These are phyloP conservation scores for Aldrovandia affinis DNA, from an alignment of 2,797 vertebrate species.

Conservation along the genomic window DNA sequence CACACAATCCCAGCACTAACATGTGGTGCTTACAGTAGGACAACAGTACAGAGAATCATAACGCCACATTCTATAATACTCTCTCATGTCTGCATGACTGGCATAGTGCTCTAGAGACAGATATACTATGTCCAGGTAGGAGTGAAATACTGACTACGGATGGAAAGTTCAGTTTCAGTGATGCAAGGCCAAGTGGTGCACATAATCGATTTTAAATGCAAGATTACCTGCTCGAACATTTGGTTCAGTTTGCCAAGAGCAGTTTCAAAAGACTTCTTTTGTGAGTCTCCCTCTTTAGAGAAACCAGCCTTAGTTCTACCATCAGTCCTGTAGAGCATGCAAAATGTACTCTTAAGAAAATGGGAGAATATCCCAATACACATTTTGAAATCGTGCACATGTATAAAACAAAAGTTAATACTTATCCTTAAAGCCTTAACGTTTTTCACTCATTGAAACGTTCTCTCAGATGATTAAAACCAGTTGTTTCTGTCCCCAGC, in stretches of 20 bases:
- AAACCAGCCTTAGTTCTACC: not conserved
- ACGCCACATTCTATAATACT: not conserved
- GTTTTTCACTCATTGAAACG: not conserved
- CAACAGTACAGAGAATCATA: not conserved
- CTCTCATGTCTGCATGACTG: not conserved
- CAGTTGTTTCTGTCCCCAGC: not conserved
- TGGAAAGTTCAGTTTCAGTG: not conserved
- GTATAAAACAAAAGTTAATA: not conserved
- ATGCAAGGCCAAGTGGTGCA: not conserved
- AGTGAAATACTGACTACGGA: not conserved
- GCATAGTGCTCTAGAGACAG: not conserved
- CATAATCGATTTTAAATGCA: not conserved
- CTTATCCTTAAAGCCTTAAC: not conserved
- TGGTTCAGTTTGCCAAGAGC: slow-evolving; percentile 7
- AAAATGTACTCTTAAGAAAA: not conserved
- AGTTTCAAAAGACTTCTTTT: not conserved
- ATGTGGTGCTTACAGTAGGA: not conserved
- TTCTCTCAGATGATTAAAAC: not conserved
- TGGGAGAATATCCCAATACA: not conserved
- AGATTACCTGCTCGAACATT: not conserved
- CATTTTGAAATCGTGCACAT: not conserved
- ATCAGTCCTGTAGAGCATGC: not conserved
- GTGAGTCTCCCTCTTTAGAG: not conserved
- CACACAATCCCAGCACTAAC: not conserved
- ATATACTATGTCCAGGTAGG: not conserved